Conservation (phyloP, 53 echinoderm and acorn worm genomes). For the Zoroaster sp. region DNA sequence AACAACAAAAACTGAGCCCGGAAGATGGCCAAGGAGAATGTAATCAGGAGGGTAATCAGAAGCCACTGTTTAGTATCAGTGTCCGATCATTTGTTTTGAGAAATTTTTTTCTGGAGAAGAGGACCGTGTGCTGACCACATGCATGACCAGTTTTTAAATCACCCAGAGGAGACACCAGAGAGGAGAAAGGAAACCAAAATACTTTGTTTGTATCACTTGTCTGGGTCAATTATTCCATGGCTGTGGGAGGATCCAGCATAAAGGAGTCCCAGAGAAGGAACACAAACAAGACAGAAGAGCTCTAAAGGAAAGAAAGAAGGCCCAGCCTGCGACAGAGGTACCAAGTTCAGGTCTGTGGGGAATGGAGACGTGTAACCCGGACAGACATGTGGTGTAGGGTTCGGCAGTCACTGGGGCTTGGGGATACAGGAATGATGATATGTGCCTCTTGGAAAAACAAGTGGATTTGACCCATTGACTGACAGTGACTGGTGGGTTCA, state of each 20-base stretch:
- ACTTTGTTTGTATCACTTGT: conserved; percentile 53
- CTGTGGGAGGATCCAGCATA: background rate
- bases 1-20: background rate
- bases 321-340: background rate
- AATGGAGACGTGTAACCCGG: conserved; percentile 10
- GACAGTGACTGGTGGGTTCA: conserved; percentile 56
- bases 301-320: background rate
- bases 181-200: conserved; percentile 8
- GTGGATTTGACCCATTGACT: conserved; percentile 46
- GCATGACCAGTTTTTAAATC: conserved; percentile 7
- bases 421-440: conserved; percentile 43
- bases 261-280: background rate
- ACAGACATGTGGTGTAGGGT: conserved; percentile 44
- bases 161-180: conserved; percentile 1
- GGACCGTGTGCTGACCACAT: background rate
- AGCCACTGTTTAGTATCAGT: conserved; percentile 41
- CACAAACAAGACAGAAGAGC: background rate
- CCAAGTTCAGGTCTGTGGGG: conserved; percentile 40
- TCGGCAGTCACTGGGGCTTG: background rate
- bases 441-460: conserved; percentile 43
- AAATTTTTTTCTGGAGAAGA: background rate
- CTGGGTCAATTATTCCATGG: conserved; percentile 23
- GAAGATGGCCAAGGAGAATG: background rate
- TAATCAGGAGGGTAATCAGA: conserved; percentile 19
- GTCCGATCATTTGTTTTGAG: conserved; percentile 12